Evolutionary conservation across 2,113 vertebrate species (phyloP).

Genomic region (Kryptolebias marmoratus): DNA sequence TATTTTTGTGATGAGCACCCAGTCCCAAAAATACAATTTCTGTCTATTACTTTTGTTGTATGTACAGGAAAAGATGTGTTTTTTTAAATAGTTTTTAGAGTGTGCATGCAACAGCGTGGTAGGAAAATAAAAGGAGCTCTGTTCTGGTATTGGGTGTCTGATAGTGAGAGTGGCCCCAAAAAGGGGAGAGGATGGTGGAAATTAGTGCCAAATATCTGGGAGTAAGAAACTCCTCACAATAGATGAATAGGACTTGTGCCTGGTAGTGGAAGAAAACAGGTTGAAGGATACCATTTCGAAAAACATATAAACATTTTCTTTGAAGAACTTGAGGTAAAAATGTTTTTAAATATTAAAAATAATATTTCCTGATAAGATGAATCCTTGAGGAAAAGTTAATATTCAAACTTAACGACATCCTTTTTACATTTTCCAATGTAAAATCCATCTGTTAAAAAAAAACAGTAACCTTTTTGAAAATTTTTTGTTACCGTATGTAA

Average conservation of each 20-base stretch:
- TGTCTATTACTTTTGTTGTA: too few species aligned
- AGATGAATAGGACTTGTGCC: conserved; percentile 29
- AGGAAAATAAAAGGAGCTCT: neutral
- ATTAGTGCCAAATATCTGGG: conserved; percentile 42
- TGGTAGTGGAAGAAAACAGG: conserved; percentile 30
- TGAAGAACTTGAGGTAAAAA: conserved; percentile 40
- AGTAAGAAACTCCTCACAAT: conserved; percentile 47
- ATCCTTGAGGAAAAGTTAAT: neutral
- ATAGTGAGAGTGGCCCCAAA: conserved; percentile 32
- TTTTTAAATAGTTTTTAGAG: too few species aligned
- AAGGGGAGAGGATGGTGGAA: conserved; percentile 24
- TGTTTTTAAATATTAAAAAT: conserved; percentile 8
- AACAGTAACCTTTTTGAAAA: too few species aligned
- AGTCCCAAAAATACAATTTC: too few species aligned
- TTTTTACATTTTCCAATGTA: too few species aligned
- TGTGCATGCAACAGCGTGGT: neutral
- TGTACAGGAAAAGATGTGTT: too few species aligned
- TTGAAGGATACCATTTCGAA: conserved; percentile 10
- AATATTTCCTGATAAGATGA: too few species aligned
- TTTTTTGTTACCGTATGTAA: too few species aligned
- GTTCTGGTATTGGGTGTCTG: conserved; percentile 33
- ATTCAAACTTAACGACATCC: too few species aligned
- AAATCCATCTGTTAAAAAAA: too few species aligned
- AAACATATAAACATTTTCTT: neutral
- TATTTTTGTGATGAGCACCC: too few species aligned